phyloP scores from a whole-genome alignment of 2,888 invertebrate genomes.

The Abrostola triplasia region DNA sequence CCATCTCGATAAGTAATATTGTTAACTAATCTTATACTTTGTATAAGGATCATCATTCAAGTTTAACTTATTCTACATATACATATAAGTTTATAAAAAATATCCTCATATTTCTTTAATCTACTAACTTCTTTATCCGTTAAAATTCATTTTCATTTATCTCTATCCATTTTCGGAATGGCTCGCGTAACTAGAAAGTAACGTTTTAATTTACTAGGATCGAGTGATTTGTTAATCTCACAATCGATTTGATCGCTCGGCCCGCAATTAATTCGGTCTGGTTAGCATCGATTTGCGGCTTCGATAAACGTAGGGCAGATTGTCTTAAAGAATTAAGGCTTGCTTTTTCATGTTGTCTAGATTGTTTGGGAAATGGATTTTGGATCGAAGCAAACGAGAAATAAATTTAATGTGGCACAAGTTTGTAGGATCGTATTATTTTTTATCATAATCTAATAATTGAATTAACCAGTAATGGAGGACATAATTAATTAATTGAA shows the following conservation, averaged over 20 bases:
- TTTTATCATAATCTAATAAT: no score
- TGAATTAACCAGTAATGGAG: no score
- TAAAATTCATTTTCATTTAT: slow-evolving; percentile 56
- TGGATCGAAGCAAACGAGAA: background rate
- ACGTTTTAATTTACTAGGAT: slow-evolving; percentile 63
- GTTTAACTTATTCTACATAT: background rate
- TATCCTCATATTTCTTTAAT: slow-evolving; percentile 31
- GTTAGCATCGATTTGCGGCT: slow-evolving; percentile 48
- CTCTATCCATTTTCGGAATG: slow-evolving; percentile 47
- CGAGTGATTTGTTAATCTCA: slow-evolving; percentile 67
- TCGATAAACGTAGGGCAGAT: slow-evolving; percentile 39
- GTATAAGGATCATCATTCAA: no score
- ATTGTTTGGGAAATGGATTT: slow-evolving; percentile 8
- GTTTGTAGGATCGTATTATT: no score
- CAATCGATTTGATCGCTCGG: slow-evolving; percentile 57
- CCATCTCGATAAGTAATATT: no score
- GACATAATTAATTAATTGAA: no score
- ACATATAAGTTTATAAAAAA: slow-evolving; percentile 11
- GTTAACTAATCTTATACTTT: no score
- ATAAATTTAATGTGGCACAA: background rate
- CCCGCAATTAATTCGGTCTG: slow-evolving; percentile 59
- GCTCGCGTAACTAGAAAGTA: slow-evolving; percentile 50
- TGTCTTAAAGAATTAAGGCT: slow-evolving; percentile 35
- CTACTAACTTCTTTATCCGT: slow-evolving; percentile 36
- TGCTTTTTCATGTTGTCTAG: slow-evolving; percentile 14